phyloP scores from a whole-genome alignment of 2,888 invertebrate genomes.

The Erebia ligea region DNA sequence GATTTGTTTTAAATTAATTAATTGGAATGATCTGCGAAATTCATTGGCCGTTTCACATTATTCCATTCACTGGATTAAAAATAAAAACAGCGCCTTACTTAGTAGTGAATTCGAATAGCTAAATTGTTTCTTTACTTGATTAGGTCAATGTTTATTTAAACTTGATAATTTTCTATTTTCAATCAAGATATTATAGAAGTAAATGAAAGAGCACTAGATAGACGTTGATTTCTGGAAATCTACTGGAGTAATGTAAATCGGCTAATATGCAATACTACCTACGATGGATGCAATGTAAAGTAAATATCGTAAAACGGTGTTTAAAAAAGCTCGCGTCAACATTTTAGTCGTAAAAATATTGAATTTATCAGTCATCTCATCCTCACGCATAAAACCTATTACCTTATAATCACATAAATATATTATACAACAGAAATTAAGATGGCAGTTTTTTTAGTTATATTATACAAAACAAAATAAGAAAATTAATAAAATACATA shows the following conservation, averaged over 20 bases:
- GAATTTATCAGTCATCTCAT: background rate
- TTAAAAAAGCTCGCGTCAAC: slow-evolving; percentile 21
- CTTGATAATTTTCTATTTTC: too few species aligned
- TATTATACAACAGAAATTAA: slow-evolving; percentile 38
- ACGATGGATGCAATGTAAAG: background rate
- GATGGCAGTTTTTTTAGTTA: slow-evolving; percentile 26
- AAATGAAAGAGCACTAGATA: too few species aligned
- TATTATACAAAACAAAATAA: slow-evolving; percentile 51
- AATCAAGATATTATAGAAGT: too few species aligned
- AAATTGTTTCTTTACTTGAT: too few species aligned
- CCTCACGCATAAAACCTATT: slow-evolving; percentile 7
- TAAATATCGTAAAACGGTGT: background rate
- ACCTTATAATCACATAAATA: slow-evolving; percentile 17
- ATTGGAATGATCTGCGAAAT: background rate
- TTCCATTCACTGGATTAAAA: background rate
- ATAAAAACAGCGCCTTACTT: background rate
- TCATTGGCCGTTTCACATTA: background rate
- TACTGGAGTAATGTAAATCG: background rate
- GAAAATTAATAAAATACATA: slow-evolving; percentile 33
- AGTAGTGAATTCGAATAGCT: too few species aligned
- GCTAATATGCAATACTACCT: background rate
- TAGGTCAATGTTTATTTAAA: too few species aligned
- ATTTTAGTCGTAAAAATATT: slow-evolving; percentile 17
- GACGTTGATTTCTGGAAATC: background rate
- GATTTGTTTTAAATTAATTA: background rate